Base-by-base conservation (phyloP, 1,140 invertebrate species). In the Drosophila ercepeae region DNA sequence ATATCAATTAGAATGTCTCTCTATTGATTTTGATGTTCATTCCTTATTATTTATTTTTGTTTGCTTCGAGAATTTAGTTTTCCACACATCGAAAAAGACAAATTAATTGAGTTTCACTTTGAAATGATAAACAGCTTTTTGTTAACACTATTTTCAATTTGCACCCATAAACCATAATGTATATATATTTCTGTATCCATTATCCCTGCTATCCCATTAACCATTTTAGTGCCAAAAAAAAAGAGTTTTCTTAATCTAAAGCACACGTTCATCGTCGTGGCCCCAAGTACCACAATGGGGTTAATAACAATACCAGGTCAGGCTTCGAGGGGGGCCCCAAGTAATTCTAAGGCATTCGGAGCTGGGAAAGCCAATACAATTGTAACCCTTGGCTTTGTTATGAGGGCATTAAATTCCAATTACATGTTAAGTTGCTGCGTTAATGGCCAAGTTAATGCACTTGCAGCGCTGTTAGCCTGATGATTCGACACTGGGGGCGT, bases 391-490 rank as follows among this genome's bases (percentile, higher is more conserved):
- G 78, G 78, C 61, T 46, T 55, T 68, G 45, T 46, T 64, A 64
- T 45, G 52, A 34, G 76, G 68, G 64, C 81, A 84, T 84, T 84
- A 84, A 84, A 81, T 88, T 86, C 76, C 72, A 86, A 84, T 84
- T 81, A 81, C 76, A 86, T 39, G 81, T 72, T 71, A 84, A 86
- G 46, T 54, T 73, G 55, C 61, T 70, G 68, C 48, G 76, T 81
- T 86, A 84, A 84, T 83, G 78, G 70, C 78, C 78, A 83, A 77
- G 69, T 82, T 81, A 81, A 82, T 81, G 78, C 78, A 67, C 61
- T 67, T 67, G 63, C 63, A 67, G 18, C 46, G 63, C 63, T 61
- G 34, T 65, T 44, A 51, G 45, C 59, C 45, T 14, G 21, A 39
- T 52, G 32, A 59, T 75, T 71, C 63, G 50, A 55, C 45, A 29